These are phyloP conservation scores for Colius striatus DNA, from an alignment of 2,113 vertebrate species.

Conservation along the genomic window DNA sequence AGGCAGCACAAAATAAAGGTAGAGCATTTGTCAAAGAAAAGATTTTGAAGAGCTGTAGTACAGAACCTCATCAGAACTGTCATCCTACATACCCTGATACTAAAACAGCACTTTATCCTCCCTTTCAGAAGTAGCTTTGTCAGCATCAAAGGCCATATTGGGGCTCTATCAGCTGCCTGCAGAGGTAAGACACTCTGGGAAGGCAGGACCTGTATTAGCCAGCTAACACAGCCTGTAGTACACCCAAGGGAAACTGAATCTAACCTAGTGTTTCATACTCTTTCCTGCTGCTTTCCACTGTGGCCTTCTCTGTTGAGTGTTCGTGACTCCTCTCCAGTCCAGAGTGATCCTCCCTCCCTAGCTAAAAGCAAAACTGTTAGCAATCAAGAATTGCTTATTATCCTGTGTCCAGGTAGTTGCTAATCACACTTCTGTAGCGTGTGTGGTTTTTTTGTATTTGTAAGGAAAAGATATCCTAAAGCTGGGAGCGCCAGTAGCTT, in stretches of 20 bases:
- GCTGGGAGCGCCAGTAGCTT: not conserved
- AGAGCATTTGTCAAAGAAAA: not conserved
- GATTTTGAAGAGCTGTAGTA: not conserved
- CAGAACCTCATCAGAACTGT: not conserved
- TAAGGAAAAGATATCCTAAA: not conserved
- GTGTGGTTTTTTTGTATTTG: not conserved
- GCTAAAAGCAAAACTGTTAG: not conserved
- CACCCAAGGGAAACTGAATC: not conserved
- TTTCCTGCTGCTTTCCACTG: not conserved
- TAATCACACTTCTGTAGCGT: not conserved
- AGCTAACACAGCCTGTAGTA: not conserved
- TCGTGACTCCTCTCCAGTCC: not conserved
- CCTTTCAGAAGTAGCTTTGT: not conserved
- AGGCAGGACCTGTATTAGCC: not conserved
- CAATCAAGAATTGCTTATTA: not conserved
- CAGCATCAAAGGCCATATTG: not conserved
- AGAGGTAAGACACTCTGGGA: not conserved
- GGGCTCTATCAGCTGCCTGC: not conserved
- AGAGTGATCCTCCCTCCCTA: not conserved
- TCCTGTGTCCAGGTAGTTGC: not conserved
- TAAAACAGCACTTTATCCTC: not conserved
- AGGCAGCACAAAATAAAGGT: not conserved
- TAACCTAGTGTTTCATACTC: not conserved
- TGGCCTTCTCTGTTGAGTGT: not conserved
- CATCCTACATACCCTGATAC: rapidly evolving